Base-by-base conservation (phyloP, 2,888 invertebrate species). In the Hoplodrina blanda region DNA sequence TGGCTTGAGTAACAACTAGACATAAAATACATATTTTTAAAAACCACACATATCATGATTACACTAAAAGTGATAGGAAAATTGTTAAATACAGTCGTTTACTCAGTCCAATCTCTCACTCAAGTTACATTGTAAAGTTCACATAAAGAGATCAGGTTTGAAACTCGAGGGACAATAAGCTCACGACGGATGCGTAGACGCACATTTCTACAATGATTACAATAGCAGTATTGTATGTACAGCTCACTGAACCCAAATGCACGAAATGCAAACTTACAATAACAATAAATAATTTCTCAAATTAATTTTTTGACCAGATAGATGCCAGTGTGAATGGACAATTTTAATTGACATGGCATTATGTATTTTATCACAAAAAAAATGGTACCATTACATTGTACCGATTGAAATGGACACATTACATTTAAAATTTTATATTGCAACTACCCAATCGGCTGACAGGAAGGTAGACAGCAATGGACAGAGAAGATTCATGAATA, bases 281-380 rank as follows among this genome's bases (percentile, higher is more conserved):
- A 92, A 91, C 85, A 93, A 93, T 94, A 94, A 93, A 94, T 94
- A 94, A 92, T 93, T 91, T 92, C 87, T 90, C 82, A 89, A 25
- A 25, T 25, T 25, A 25, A 65, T 73, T 87, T 91, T 94, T 91
- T 94, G 94, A 95, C 94, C 95, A 95, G 95, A 94, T 91, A 90
- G 84, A 91, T 94, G 94, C 92, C 94, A 95, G 91, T 88, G 87
- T 85, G 89, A 92, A 91, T 92, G 94, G 94, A 95, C 94, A 95
- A 93, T 91, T 94, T 93, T 95, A 95, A 95, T 95, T 95, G 95
- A 95, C 95, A 93, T 94, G 94, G 94, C 94, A 95, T 92, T 88
- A 84, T 90, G 86, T 87, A 77, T 65, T 84, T 81, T 94, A 95
- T 95, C 95, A 95, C 94, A 94, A 94, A 85, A 57, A 62, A 91